Evolutionary conservation across 2,797 vertebrate genomes (phyloP), one percentile per base, ranked within the genome.

Genomic region (Echeneis naucrates): DNA sequence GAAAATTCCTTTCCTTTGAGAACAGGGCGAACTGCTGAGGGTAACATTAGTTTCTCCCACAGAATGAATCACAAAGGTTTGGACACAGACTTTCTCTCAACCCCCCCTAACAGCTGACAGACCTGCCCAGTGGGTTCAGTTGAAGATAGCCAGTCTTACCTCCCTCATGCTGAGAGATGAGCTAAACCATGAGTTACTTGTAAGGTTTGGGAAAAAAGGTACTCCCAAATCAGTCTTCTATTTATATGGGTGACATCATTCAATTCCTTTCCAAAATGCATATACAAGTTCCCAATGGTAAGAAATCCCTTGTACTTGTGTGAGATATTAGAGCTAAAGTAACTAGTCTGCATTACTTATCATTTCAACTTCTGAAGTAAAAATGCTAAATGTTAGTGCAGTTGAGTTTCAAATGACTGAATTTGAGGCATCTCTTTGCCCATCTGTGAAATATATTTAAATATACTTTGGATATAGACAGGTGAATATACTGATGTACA

Each of bases 81-180:
- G 21, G 73, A 81, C 45, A 33, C 66, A 79, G 51, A 73, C 72
- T 37, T 8, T 45, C 72, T 77, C 72, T 51, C 12, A 35, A 78
- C 64, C 72, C 70, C 80, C 68, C 74, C 60, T 66, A 87, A 83
- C 80, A 81, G 84, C 84, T 86, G 84, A 84, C 76, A 84, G 78
- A 72, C 81, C 78, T 54, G 42, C 61, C 82, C 72, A 67, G 82
- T 86, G 50, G 87, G 81, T 80, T 82, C 10, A 42, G 55, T 74
- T 81, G 78, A 78, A 62, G 40, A 19, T 2, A 48, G 74, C 78
- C 87, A 77, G 70, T 23, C 23, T 27, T 17, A 4, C 68, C 82
- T 80, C 78, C 76, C 74, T 88, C 61, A 0, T 68, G 63, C 73
- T 48, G 50, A 11, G 44, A 60, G 59, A 84, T 67, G 70, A 83